Base-by-base conservation (phyloP, 2,113 vertebrate species). In the Elgaria multicarinata region DNA sequence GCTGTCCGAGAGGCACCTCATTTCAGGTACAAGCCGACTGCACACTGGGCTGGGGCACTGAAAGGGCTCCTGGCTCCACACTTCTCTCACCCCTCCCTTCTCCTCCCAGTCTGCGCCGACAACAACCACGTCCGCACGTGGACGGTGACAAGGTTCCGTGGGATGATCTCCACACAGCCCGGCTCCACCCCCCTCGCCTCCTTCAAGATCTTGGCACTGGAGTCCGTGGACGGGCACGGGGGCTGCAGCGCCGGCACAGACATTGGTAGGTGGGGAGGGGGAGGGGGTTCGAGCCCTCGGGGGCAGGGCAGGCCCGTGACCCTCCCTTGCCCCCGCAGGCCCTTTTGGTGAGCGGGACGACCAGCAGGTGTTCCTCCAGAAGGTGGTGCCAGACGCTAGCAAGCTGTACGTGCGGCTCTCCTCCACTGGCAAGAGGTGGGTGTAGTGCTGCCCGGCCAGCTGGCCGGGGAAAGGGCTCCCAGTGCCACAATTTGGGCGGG, bases 101-200 rank as follows among this genome's bases (percentile, higher is more conserved):
- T 13, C 69, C 0, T 1, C 53, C 6, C 93, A 99, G 98, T 99
- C 33, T 99, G 98, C n/a, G 98, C 98, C 0, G 98, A 99, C 91
- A 98, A 98, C 96, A 98, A 99, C 95, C 98, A 99, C 0, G 98
- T 99, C 8, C 96, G 98, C 3, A 99, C 98, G 0, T 99, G 98
- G 98, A 99, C 98, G 0, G 98, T 99, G 95, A 99, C 98, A 0
- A 98, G 98, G 0, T 99, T 99, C 96, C 96, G 98, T 1, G 98
- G 98, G 20, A 99, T 98, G 98, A 99, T 99, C 89, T 99, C 98
- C 91, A 99, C 98, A 0, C 98, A 99, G 96, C 98, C 98, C 0
- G 98, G 98, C 2, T 98, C 98, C 64, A 99, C 98, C 0, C 98
- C 98, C 0, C 97, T 99, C 33, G 98, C 98, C 6, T 99, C 98